A percentile compares a stretch with the other conserved stretches of the same genome.
These are phyloP conservation scores for Drosophila diplacantha DNA, from an alignment of 2,888 invertebrate species.

Conservation along the genomic window DNA sequence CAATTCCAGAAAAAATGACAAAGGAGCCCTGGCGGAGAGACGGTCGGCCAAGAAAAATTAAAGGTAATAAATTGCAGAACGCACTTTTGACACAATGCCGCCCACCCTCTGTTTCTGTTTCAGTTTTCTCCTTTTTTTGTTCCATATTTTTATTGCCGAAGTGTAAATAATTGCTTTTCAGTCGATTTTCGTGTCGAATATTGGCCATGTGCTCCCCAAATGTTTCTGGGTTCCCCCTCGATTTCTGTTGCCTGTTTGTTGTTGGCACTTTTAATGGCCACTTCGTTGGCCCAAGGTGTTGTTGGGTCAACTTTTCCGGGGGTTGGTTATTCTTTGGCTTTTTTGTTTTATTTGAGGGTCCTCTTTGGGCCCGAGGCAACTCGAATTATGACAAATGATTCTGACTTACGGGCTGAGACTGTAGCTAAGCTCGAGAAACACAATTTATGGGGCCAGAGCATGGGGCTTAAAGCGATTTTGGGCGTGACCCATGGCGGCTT, in stretches of 20 bases:
- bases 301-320: conserved; percentile 29
- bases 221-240: conserved; percentile 9
- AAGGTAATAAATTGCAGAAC: conserved; percentile 65
- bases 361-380: conserved; percentile 6
- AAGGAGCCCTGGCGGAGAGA: conserved; percentile 10
- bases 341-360: conserved; percentile 21
- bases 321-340: conserved; percentile 15
- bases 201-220: conserved; percentile 32
- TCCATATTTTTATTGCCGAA: conserved; percentile 65
- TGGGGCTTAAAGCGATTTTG: conserved; percentile 22
- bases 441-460: conserved; percentile 38
- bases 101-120: conserved; percentile 8
- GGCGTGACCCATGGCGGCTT: conserved; percentile 21
- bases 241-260: conserved; percentile 27
- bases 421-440: conserved; percentile 39
- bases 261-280: conserved; percentile 47
- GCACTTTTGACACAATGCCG: conserved; percentile 62
- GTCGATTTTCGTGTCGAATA: conserved; percentile 64
- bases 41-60: conserved; percentile 50
- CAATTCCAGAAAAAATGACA: conserved; percentile 31
- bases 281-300: conserved; percentile 47
- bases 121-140: conserved; percentile 16
- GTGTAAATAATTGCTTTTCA: conserved; percentile 72
- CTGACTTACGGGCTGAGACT: conserved; percentile 43
- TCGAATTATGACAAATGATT: conserved; percentile 66